phyloP scores from a whole-genome alignment of 2,797 vertebrate genomes.

The Epinephelus malabaricus region DNA sequence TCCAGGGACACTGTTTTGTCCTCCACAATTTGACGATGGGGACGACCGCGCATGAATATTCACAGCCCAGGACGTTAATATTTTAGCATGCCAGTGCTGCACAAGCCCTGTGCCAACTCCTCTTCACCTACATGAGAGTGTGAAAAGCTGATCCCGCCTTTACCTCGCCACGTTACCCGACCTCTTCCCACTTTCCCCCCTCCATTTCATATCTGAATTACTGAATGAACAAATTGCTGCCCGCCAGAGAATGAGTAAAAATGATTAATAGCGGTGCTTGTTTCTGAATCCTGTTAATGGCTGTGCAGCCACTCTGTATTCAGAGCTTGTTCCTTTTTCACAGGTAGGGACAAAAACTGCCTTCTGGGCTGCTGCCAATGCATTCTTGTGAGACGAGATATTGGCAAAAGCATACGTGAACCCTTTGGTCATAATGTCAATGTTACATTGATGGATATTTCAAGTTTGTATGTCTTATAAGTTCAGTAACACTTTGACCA shows the following conservation, averaged over 20 bases:
- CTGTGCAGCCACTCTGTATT: conserved; percentile 70
- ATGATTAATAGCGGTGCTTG: conserved; percentile 78
- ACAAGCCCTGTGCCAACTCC: conserved; percentile 54
- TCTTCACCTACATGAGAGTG: conserved; percentile 55
- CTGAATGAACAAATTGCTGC: conserved; percentile 74
- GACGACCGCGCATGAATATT: conserved; percentile 82
- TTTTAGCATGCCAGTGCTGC: conserved; percentile 78
- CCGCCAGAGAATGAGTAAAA: conserved; percentile 61
- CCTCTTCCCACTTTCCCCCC: conserved; percentile 19
- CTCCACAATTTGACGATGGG: conserved; percentile 73
- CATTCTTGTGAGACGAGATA: conserved; percentile 58
- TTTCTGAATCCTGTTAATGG: conserved; percentile 70
- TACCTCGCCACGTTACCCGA: conserved; percentile 51
- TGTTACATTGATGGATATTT: conserved; percentile 58
- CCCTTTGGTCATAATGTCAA: conserved; percentile 56
- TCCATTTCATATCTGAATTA: conserved; percentile 71
- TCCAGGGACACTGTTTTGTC: conserved; percentile 70
- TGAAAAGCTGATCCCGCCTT: conserved; percentile 57
- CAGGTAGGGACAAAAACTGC: conserved; percentile 70
- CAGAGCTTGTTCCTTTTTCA: conserved; percentile 71
- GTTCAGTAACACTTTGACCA: conserved; percentile 19
- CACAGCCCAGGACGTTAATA: conserved; percentile 77
- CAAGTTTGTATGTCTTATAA: conserved; percentile 43
- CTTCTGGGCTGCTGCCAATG: conserved; percentile 60
- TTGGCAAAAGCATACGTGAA: conserved; percentile 48